Conservation (phyloP, 1,140 invertebrate genomes). For the Nymphalis io region DNA sequence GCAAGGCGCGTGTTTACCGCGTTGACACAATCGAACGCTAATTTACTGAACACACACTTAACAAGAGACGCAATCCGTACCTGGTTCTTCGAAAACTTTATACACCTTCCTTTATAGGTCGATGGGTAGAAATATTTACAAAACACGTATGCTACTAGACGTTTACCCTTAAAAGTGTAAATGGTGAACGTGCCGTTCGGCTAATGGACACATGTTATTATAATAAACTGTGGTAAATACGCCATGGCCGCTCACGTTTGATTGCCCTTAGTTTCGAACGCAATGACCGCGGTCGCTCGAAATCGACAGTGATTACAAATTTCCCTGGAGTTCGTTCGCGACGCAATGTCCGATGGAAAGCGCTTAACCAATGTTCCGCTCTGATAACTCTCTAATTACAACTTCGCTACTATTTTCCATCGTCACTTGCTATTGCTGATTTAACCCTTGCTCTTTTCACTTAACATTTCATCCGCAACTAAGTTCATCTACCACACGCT, state of each 20-base stretch:
- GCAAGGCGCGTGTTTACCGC: constrained; percentile 49
- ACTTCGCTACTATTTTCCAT: constrained; percentile 65
- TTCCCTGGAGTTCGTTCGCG: constrained; percentile 74
- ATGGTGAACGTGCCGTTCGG: constrained; percentile 39
- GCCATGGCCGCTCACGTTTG: constrained; percentile 40
- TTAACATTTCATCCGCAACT: constrained; percentile 62
- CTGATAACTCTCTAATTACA: constrained; percentile 79
- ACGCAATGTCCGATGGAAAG: constrained; percentile 79
- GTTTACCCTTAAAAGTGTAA: constrained; percentile 35
- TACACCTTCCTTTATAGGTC: constrained; percentile 13
- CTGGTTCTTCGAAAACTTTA: constrained; percentile 37
- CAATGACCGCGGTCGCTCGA: constrained; percentile 66
- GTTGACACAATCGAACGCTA: constrained; percentile 65
- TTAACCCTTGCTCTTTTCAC: constrained; percentile 72
- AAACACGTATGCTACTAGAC: constrained; percentile 50
- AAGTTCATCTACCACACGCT: constrained; percentile 39
- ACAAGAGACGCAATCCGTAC: constrained; percentile 12
- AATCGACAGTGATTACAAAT: constrained; percentile 80
- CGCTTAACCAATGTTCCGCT: constrained; percentile 78
- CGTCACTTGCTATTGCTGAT: constrained; percentile 58
- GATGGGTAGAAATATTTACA: constrained; percentile 53
- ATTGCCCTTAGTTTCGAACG: constrained; percentile 60
- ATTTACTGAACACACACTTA: constrained; percentile 51
- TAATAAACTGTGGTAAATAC: constrained; percentile 48
- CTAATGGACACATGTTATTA: constrained; percentile 43